Base-by-base conservation (phyloP, 2,113 vertebrate species). In the Lagopus muta region DNA sequence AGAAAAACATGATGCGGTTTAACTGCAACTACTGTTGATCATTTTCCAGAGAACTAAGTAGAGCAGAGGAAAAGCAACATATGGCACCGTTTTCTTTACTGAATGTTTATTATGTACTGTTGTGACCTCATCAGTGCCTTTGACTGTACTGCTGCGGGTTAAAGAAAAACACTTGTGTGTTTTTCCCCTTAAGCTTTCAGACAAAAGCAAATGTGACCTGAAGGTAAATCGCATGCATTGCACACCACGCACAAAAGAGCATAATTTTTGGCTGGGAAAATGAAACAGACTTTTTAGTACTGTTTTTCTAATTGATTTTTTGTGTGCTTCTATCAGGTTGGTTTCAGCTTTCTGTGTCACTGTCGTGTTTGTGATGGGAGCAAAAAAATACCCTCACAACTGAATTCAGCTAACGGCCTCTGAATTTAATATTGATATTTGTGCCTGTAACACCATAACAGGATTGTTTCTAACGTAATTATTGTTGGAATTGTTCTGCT, bases 121-220 rank as follows among this genome's bases (percentile, higher is more conserved):
- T 94, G 84, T 97, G 96, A 94, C 95, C 92, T 88, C 93, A 81
- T 60, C 67, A 47, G 74, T 81, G 93, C 94, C 95, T 92, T 88
- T 48, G 12, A 82, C 78, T 97, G 55, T 69, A 54, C 65, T 95
- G 92, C 70, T 87, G 3, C 13, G 87, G 73, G 89, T 92, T 96
- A 91, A 90, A 93, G 95, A 83, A 88, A 91, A 89, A 90, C 27
- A 27, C 61, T 69, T 76, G 34, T 73, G 86, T 54, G 27, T 76
- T 88, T 84, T 82, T 72, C 57, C 77, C 40, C 92, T 77, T 78
- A 80, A 95, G 92, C 82, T 96, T 97, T 95, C 71, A 87, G 72
- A 52, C 50, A 92, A 96, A 95, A 95, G 65, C 67, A 92, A 95
- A 45, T 67, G 90, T 78, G 90, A 97, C 89, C 94, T 67, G 81